Conservation (phyloP, 2,888 invertebrate species). For the Vanessa cardui region DNA sequence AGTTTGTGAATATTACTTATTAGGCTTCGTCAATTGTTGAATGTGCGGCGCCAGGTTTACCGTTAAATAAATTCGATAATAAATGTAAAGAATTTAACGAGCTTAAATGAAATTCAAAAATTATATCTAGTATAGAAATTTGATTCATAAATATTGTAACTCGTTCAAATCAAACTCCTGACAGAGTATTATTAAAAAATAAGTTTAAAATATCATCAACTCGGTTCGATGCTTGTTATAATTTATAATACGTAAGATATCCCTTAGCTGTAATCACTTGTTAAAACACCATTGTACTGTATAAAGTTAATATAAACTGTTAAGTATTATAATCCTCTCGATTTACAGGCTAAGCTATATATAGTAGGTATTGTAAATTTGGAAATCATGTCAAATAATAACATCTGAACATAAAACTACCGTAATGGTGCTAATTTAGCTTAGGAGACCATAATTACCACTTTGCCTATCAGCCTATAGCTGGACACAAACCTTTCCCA, state of each 20-base stretch:
- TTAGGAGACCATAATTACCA: too few species aligned
- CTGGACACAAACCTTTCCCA: too few species aligned
- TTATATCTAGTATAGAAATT: too few species aligned
- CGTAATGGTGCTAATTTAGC: too few species aligned
- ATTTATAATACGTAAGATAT: background rate
- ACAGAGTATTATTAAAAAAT: too few species aligned
- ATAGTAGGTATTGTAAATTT: background rate
- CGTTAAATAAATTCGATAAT: background rate
- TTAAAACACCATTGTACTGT: constrained; percentile 11
- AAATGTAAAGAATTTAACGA: too few species aligned
- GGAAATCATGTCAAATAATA: constrained; percentile 4
- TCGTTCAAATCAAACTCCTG: too few species aligned
- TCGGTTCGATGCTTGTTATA: too few species aligned
- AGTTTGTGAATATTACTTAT: too few species aligned
- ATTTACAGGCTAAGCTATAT: background rate
- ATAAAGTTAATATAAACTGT: constrained; percentile 12
- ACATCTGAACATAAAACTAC: background rate
- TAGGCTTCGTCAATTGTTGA: background rate
- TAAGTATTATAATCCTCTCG: constrained; percentile 15
- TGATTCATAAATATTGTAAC: too few species aligned
- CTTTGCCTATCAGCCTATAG: too few species aligned
- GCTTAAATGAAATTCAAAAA: too few species aligned
- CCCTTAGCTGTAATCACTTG: background rate
- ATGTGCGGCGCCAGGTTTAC: background rate
- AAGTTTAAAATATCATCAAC: background rate